phyloP scores from a whole-genome alignment of 2,888 invertebrate species.

The Vandiemenella viatica region DNA sequence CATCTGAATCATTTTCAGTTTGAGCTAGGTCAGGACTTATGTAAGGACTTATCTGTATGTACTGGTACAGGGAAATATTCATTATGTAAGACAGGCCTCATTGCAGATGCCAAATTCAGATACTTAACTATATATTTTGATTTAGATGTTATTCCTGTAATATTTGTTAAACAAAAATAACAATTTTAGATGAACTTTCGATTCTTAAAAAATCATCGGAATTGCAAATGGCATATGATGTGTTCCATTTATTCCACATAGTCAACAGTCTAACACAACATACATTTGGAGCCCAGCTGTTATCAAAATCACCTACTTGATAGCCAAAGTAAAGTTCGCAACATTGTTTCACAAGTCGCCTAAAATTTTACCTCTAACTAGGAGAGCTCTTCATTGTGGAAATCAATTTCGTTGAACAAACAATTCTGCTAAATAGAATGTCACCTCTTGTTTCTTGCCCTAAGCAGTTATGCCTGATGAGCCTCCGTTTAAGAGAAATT shows the following conservation, averaged over 20 bases:
- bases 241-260: neutral
- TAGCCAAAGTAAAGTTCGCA: neutral
- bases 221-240: neutral
- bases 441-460: too few species aligned
- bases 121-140: slow-evolving; percentile 2
- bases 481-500: too few species aligned
- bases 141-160: slow-evolving; percentile 2
- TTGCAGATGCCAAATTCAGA: slow-evolving; percentile 1
- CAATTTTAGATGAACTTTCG: neutral
- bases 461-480: too few species aligned
- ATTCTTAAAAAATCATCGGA: neutral
- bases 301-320: neutral
- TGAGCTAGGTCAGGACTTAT: neutral
- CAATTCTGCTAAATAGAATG: too few species aligned
- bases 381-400: too few species aligned
- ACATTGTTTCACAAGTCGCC: too few species aligned
- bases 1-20: neutral
- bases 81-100: neutral
- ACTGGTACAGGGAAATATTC: neutral
- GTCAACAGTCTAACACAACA: neutral
- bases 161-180: slow-evolving; percentile 2
- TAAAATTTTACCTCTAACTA: too few species aligned
- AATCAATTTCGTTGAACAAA: too few species aligned
- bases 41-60: neutral
- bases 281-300: neutral